These are phyloP conservation scores for Phymorhynchus buccinoides DNA, from an alignment of 1,140 invertebrate genomes.

Conservation along the genomic window DNA sequence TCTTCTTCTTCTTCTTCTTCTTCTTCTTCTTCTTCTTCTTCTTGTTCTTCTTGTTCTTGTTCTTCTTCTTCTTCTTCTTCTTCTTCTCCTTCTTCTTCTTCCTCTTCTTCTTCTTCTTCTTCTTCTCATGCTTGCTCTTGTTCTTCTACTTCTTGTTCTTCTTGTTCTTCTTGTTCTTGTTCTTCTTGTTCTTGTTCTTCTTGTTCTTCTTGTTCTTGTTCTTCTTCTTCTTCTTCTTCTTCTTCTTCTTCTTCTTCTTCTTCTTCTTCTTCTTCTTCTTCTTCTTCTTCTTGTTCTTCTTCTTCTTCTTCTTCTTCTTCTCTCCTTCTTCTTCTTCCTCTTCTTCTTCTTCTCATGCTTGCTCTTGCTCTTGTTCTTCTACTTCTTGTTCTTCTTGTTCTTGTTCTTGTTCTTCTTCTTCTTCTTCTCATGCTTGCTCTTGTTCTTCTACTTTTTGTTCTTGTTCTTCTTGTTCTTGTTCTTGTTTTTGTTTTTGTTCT, in stretches of 20 bases:
- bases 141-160: not conserved
- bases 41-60: not conserved
- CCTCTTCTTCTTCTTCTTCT: not conserved
- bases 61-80: not conserved
- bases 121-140: too few species aligned
- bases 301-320: conserved; percentile 28
- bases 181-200: not conserved
- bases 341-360: too few species aligned
- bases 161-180: not conserved
- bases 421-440: too few species aligned
- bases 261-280: conserved; percentile 31
- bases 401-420: not conserved
- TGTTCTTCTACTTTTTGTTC: too few species aligned
- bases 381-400: not conserved
- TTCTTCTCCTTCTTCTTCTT: not conserved
- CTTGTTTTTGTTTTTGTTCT: too few species aligned
- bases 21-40: too few species aligned
- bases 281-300: conserved; percentile 18
- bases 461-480: too few species aligned
- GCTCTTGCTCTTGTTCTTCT: not conserved
- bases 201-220: not conserved
- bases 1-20: too few species aligned
- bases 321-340: conserved; percentile 15
- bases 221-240: conserved; percentile 11
- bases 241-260: conserved; percentile 36